These are phyloP conservation scores for Austrofundulus limnaeus DNA, from an alignment of 2,113 vertebrate species.

Conservation along the genomic window DNA sequence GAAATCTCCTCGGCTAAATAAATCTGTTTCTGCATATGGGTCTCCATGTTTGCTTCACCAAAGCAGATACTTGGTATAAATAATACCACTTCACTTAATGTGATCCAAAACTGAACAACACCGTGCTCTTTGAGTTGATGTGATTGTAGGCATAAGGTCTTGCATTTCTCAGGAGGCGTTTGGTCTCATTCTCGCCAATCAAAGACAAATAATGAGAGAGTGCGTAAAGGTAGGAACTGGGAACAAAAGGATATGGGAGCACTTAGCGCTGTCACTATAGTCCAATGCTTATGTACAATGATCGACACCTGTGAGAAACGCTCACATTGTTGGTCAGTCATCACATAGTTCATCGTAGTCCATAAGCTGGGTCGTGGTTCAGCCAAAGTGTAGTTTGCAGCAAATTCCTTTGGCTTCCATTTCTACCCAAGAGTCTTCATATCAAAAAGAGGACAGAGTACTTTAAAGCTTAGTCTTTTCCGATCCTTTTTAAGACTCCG, in stretches of 20 bases:
- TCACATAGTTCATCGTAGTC: constrained; percentile 11
- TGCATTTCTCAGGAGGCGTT: constrained; percentile 43
- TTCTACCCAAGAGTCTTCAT: constrained; percentile 26
- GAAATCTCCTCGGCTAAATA: constrained; percentile 24
- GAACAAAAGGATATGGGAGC: constrained; percentile 53
- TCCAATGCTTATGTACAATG: constrained; percentile 66
- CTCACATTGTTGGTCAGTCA: constrained; percentile 33
- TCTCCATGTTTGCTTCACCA: constrained; percentile 32
- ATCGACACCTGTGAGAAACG: constrained; percentile 27
- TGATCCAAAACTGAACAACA: constrained; percentile 34
- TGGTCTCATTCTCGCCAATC: constrained; percentile 34
- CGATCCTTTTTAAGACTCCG: constrained; percentile 20
- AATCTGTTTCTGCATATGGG: constrained; percentile 29
- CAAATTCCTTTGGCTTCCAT: constrained; percentile 38
- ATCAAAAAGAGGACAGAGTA: constrained; percentile 32
- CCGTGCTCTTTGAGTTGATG: constrained; percentile 51
- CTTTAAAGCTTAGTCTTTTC: constrained; percentile 68
- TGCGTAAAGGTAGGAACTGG: constrained; percentile 38
- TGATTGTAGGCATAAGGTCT: constrained; percentile 39
- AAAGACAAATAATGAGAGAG: constrained; percentile 52
- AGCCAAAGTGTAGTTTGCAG: constrained; percentile 39
- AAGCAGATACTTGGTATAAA: constrained; percentile 45
- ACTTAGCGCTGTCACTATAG: constrained; percentile 37
- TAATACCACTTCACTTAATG: constrained; percentile 34
- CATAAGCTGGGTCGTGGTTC: constrained; percentile 19